Conservation (phyloP, 2,113 vertebrate species). For the cattle (Bos taurus) region ARS-UCD2.0 NC_037330.1:22703001-22703500, state of each 20-base stretch:
- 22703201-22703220: too few relatives aligned
- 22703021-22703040: neutral
- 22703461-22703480: neutral
- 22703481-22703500: neutral
- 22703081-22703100: neutral
- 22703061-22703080: neutral
- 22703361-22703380: neutral
- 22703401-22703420: neutral
- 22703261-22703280: neutral
- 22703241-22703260: neutral
- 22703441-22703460: neutral
- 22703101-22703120: neutral
- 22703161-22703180: neutral
- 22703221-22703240: too few relatives aligned
- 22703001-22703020: neutral
- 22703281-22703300: neutral
- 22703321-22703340: neutral
- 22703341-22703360: neutral
- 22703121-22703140: neutral
- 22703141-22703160: neutral
- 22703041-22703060: neutral
- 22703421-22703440: neutral
- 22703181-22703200: too few relatives aligned
- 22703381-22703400: neutral
- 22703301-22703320: neutral